Base-by-base conservation (phyloP, 2,888 invertebrate genomes). In the Leucania comma region DNA sequence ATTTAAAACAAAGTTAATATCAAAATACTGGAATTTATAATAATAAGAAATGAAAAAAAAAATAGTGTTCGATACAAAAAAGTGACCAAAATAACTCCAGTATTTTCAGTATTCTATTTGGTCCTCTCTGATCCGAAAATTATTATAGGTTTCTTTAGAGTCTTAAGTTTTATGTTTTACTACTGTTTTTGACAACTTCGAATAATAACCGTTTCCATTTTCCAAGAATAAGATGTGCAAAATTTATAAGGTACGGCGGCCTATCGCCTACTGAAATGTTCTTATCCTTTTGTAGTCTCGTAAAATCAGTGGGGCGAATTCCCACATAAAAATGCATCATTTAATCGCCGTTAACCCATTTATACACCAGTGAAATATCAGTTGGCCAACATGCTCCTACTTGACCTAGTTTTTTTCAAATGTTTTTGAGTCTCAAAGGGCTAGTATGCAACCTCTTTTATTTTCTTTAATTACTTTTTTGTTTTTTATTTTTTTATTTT, bases 281-380 rank as follows among this genome's bases (percentile, higher is more conserved):
- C 35, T 53, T 35, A 68, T 61, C 42, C 32, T 50, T 50, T 56
- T 56, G 56, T 73, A 61, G 50, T 2, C 26, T 48, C 51, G 32
- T 64, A 68, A 77, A 72, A 56, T 38, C 24, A 5, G 26, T 12
- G 50, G 42, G 17, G 58, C 68, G 51, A 64, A 58, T 42, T 57
- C 54, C 53, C 64, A 50, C 68, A 62, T 77, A 77, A 78, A 78
- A 78, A 75, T 59, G 79, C 79, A 75, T 68, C 60, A 68, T 65
- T 78, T 61, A 67, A n/a, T 60, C 50, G 71, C n/a, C 57, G 50
- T 78, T 78, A 75, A 2, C 78, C 75, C 29, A 75, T 65, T 71
- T 68, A 42, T n/a, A 42, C 35, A 1, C 35, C 48, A 12, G 6
- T 35, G 14, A 78, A 78, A 78, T 71, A 78, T 61, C 71, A 74